Conservation (phyloP, 2,797 vertebrate genomes). For the Muscicapa striata region DNA sequence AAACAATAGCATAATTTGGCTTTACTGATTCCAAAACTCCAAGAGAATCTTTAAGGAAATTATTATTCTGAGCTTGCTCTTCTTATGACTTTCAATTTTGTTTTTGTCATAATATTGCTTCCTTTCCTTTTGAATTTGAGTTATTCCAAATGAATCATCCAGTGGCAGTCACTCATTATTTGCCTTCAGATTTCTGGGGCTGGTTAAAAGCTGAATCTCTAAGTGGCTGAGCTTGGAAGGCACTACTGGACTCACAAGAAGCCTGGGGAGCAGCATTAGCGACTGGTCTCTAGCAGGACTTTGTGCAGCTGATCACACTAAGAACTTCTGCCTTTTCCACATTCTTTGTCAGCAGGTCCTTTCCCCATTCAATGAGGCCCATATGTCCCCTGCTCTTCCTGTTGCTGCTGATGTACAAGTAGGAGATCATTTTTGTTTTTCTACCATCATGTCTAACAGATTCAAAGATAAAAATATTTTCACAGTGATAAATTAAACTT, state of each 20-base stretch:
- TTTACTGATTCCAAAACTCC: not conserved
- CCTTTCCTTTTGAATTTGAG: not conserved
- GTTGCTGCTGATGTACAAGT: not conserved
- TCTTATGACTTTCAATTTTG: not conserved
- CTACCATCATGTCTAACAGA: not conserved
- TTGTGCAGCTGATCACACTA: not conserved
- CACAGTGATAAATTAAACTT: not conserved
- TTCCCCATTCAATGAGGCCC: not conserved
- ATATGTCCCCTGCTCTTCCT: not conserved
- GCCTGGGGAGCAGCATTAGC: not conserved
- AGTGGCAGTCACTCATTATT: not conserved
- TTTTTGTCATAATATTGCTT: not conserved
- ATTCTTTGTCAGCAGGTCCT: not conserved
- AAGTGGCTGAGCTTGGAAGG: not conserved
- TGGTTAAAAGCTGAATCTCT: not conserved
- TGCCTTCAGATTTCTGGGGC: not conserved
- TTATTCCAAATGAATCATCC: not conserved
- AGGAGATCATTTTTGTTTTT: not conserved
- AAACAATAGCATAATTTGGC: not conserved
- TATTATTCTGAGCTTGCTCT: not conserved
- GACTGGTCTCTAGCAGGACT: not conserved
- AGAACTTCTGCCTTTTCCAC: not conserved
- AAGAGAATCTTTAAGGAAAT: not conserved
- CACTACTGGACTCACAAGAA: not conserved
- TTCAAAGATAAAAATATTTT: not conserved